Evolutionary conservation across 2,797 vertebrate genomes (phyloP).

Genomic region (Falco columbarius): DNA sequence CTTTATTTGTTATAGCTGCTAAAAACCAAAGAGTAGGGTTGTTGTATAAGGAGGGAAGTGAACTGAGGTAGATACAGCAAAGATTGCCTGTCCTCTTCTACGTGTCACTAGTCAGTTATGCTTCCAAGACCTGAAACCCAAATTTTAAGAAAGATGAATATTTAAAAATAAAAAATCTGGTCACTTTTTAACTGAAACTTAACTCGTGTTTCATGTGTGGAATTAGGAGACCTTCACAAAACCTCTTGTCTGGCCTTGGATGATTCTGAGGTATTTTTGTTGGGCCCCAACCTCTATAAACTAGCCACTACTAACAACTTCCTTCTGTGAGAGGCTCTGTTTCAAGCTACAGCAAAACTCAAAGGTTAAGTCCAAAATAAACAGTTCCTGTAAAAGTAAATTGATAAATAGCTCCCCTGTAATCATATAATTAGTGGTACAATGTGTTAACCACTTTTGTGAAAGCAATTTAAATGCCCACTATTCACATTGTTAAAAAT

Average conservation of each 20-base stretch:
- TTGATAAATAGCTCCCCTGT: conserved; percentile 61
- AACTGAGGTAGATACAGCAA: neutral
- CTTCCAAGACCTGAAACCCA: neutral
- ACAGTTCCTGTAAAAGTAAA: conserved; percentile 56
- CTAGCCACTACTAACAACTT: conserved; percentile 56
- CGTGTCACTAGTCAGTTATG: neutral
- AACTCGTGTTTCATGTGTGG: neutral
- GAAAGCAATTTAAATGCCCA: conserved; percentile 52
- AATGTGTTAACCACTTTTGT: conserved; percentile 64
- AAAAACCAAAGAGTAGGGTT: neutral
- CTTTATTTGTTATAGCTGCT: neutral
- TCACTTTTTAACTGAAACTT: neutral
- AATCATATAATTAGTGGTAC: conserved; percentile 57
- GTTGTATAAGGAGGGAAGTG: neutral
- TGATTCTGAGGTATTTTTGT: conserved; percentile 72
- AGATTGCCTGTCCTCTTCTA: neutral
- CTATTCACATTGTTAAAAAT: conserved; percentile 46
- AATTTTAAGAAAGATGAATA: neutral
- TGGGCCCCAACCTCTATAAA: conserved; percentile 61
- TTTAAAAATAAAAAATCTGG: conserved; percentile 31
- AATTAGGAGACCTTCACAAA: conserved; percentile 52
- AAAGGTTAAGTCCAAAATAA: conserved; percentile 69
- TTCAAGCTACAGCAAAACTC: conserved; percentile 53
- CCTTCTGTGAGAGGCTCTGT: conserved; percentile 56
- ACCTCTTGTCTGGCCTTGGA: conserved; percentile 29